Base-by-base conservation (phyloP, 2,113 vertebrate species). In the Peromyscus leucopus region DNA sequence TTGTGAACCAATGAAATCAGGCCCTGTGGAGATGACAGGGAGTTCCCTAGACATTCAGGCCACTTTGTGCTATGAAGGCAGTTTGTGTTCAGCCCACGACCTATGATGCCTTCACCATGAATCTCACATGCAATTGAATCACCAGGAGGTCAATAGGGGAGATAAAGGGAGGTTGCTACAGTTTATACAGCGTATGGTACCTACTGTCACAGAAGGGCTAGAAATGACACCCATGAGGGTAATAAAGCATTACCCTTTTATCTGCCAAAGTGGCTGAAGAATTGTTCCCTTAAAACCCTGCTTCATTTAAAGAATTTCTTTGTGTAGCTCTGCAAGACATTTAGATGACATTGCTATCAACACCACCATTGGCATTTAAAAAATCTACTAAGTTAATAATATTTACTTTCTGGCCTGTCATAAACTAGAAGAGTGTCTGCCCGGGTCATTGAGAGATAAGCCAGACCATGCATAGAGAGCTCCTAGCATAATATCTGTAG, bases 341-440 rank as follows among this genome's bases (percentile, higher is more conserved):
- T 84, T 91, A 87, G 65, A 93, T 90, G 87, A 88, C 57, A 24
- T 90, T 91, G 24, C 61, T 7, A 82, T 55, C 72, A 96, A 22
- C 9, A 85, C 26, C 69, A 51, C 93, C 13, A 76, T 59, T 84
- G 91, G 65, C 42, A n/a, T 90, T 90, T 96, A 24, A 61, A 71
- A 80, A 88, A 79, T 80, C 76, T 93, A 26, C 51, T 91, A 74
- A 92, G 82, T 83, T 89, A 89, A 95, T 75, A 95, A 78, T 61
- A 15, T 90, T 96, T 92, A 71, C 79, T 96, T 95, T 87, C 46
- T 90, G 72, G 17, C 61, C 2, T 87, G 57, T 94, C 5, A 5
- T 42, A 90, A 75, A 51, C 3, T 69, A 51, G 51, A 90, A 82
- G 61, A 94, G 67, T 48, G 39, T 46, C 51, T 94, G 19, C 48